Conservation (phyloP, 2,113 vertebrate species). For the Grantiella picta region DNA sequence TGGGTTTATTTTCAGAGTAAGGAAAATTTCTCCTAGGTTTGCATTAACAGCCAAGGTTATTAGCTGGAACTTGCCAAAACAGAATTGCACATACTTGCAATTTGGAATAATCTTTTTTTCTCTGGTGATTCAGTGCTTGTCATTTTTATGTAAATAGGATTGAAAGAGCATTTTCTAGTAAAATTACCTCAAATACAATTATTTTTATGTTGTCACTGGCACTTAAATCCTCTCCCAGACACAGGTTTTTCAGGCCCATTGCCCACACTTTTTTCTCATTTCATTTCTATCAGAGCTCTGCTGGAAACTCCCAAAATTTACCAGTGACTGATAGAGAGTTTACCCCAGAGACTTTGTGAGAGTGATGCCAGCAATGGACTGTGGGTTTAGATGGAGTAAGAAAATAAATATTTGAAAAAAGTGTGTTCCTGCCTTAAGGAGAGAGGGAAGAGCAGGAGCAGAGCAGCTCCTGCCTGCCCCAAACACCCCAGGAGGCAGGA, state of each 20-base stretch:
- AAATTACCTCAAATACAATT: neutral
- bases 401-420: neutral
- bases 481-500: neutral
- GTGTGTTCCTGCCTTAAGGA: neutral
- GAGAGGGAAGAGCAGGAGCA: neutral
- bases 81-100: neutral
- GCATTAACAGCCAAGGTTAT: neutral
- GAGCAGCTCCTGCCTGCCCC: neutral
- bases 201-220: neutral
- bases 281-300: neutral
- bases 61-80: neutral
- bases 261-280: neutral
- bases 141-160: neutral
- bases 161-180: neutral
- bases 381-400: neutral
- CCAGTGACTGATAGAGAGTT: neutral
- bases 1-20: neutral
- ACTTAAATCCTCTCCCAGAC: neutral
- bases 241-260: neutral
- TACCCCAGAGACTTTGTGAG: neutral
- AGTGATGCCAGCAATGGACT: neutral
- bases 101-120: neutral
- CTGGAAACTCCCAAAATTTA: neutral
- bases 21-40: neutral
- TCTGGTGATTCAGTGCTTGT: neutral